A percentile compares a stretch with the other conserved stretches of the same genome.
These are phyloP conservation scores for Trissoscelio sp. DNA, from an alignment of 2,888 invertebrate genomes.

Conservation along the genomic window DNA sequence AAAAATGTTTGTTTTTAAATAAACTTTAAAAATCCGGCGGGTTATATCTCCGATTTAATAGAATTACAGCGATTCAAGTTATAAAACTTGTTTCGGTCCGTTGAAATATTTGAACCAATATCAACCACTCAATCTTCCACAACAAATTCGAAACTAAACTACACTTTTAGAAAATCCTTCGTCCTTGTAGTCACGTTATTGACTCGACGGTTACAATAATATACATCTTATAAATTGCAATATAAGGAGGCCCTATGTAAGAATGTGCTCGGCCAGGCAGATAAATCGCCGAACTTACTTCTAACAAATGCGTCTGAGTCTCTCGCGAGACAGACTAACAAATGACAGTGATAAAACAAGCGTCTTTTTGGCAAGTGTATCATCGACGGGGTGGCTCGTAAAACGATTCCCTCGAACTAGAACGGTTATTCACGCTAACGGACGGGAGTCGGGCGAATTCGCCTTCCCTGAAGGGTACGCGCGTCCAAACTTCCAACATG, in stretches of 20 bases:
- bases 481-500: constrained; percentile 27
- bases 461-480: constrained; percentile 26
- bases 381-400: constrained; percentile 63
- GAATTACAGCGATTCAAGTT: no score
- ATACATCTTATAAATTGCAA: constrained; percentile 59
- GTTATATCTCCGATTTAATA: no score
- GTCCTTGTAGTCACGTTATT: constrained; percentile 38
- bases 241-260: constrained; percentile 46
- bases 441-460: constrained; percentile 48
- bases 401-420: constrained; percentile 56
- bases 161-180: background rate
- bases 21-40: no score
- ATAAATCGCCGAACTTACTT: constrained; percentile 52
- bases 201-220: constrained; percentile 47
- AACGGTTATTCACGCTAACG: constrained; percentile 48
- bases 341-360: constrained; percentile 67
- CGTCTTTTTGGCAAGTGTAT: constrained; percentile 65
- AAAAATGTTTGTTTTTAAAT: no score
- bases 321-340: constrained; percentile 58
- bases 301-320: constrained; percentile 64
- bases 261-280: constrained; percentile 31
- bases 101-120: no score
- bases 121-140: background rate
- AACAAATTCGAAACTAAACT: constrained; percentile 14
- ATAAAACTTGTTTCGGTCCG: no score